Conservation (phyloP, 2,113 vertebrate species). For the Trogon surrucura region DNA sequence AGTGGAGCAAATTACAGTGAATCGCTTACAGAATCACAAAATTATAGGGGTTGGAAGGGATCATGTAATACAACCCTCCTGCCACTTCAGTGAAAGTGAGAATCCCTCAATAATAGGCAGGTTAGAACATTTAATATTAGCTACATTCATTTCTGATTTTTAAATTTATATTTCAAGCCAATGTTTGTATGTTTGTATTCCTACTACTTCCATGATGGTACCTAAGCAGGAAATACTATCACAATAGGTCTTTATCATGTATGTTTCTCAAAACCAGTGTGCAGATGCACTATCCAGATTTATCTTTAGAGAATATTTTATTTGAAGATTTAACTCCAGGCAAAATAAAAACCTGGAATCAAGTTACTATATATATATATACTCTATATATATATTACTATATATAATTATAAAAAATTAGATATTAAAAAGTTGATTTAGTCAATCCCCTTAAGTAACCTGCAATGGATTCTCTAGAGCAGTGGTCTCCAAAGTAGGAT, state of each 20-base stretch:
- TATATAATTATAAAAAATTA: not conserved
- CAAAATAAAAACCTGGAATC: not conserved
- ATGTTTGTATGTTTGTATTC: constrained; percentile 29
- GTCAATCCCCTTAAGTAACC: not conserved
- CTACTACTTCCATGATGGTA: not conserved
- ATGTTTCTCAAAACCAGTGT: not conserved
- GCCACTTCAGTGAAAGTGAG: not conserved
- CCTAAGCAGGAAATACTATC: not conserved
- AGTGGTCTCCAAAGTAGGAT: too few relatives aligned
- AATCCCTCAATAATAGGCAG: too few relatives aligned
- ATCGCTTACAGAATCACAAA: too few relatives aligned
- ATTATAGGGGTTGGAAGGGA: too few relatives aligned
- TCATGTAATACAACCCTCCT: too few relatives aligned
- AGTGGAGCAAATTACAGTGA: too few relatives aligned
- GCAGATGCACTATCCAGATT: not conserved
- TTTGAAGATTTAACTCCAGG: not conserved
- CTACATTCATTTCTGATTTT: constrained; percentile 56
- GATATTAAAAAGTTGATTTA: not conserved
- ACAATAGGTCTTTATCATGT: not conserved
- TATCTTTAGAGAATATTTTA: not conserved
- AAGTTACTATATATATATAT: too few relatives aligned
- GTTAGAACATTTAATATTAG: too few relatives aligned
- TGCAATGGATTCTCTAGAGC: not conserved
- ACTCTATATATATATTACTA: too few relatives aligned
- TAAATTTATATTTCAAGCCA: constrained; percentile 32